A percentile compares a stretch with the other conserved stretches of the same genome.
These are phyloP conservation scores for Eufriesea mexicana DNA, from an alignment of 1,140 invertebrate genomes.

Conservation along the genomic window DNA sequence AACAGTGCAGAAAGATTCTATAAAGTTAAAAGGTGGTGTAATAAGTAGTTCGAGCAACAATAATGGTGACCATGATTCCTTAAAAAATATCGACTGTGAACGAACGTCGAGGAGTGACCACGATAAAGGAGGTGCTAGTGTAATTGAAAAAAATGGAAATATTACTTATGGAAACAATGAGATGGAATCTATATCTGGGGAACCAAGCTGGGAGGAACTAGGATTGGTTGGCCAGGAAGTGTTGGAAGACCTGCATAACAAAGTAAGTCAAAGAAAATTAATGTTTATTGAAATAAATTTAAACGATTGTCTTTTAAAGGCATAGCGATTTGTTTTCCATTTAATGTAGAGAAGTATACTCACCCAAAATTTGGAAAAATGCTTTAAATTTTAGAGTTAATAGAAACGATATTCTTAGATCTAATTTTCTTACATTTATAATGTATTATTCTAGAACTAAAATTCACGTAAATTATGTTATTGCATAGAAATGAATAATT, in stretches of 20 bases:
- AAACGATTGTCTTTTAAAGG: no score
- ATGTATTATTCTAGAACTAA: no score
- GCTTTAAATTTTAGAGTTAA: neutral
- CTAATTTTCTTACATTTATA: no score
- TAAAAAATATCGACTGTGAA: constrained; percentile 29
- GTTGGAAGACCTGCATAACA: constrained; percentile 82
- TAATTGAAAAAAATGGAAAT: constrained; percentile 38
- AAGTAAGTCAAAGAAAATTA: constrained; percentile 75
- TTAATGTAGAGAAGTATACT: neutral
- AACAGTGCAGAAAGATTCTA: constrained; percentile 16
- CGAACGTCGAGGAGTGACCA: constrained; percentile 14
- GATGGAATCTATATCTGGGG: constrained; percentile 68
- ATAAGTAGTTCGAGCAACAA: neutral
- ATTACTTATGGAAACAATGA: constrained; percentile 67
- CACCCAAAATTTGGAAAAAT: neutral
- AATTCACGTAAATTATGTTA: no score
- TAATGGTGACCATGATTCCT: constrained; percentile 6
- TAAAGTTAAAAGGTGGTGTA: neutral
- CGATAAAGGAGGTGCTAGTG: constrained; percentile 11
- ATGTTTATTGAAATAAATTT: no score
- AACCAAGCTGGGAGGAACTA: constrained; percentile 82
- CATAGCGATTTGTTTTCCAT: no score
- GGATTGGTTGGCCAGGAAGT: constrained; percentile 82
- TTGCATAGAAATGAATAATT: no score
- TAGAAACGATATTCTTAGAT: no score